Evolutionary conservation across 2,888 invertebrate genomes (phyloP).

Genomic region (Pachydiplax longipennis): DNA sequence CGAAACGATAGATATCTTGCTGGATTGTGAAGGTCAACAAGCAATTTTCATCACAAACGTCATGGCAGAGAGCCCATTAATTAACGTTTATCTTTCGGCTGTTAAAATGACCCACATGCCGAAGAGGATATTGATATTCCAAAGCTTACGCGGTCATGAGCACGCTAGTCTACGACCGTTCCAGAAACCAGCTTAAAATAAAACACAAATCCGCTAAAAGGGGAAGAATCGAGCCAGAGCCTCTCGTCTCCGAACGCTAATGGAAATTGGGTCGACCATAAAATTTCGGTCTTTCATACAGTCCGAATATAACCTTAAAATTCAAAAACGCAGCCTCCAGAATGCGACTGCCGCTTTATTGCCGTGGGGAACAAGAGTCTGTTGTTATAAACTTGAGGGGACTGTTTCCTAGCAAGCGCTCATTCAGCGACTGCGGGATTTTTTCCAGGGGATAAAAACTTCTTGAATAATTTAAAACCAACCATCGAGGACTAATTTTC

Average conservation of each 20-base stretch:
- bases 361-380: background rate
- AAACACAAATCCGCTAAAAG: background rate
- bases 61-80: background rate
- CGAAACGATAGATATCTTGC: too few species aligned
- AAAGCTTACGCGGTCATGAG: background rate
- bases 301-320: background rate
- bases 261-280: background rate
- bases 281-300: background rate
- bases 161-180: background rate
- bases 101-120: background rate
- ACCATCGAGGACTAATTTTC: too few species aligned
- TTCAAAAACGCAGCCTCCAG: background rate
- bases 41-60: too few species aligned
- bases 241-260: background rate
- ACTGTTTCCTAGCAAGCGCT: background rate
- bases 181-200: background rate
- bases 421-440: background rate
- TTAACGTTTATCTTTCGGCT: background rate
- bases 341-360: background rate
- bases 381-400: background rate
- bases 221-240: background rate
- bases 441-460: too few species aligned
- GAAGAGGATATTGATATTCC: background rate
- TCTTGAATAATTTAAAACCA: too few species aligned
- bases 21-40: too few species aligned